phyloP scores from a whole-genome alignment of 2,888 invertebrate genomes.

The Romanomermis culicivorax region DNA sequence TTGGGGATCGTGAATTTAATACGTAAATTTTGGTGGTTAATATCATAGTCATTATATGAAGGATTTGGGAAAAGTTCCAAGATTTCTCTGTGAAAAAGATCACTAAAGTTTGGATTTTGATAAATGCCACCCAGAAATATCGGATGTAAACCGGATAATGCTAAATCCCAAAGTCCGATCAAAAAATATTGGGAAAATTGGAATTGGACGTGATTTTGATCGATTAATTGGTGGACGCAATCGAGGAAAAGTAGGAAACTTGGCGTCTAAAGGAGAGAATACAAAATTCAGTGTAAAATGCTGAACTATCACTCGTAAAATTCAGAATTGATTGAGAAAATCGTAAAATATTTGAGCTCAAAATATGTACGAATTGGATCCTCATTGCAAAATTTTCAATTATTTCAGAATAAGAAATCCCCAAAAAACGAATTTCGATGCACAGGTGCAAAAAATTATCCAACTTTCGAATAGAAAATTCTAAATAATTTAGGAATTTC shows the following conservation, averaged over 20 bases:
- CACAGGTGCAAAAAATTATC: no score
- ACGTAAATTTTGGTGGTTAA: neutral
- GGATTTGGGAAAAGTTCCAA: neutral
- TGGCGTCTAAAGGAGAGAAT: slow-evolving; percentile 43
- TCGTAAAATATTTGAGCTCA: no score
- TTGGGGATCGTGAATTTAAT: slow-evolving; percentile 19
- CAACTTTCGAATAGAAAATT: no score
- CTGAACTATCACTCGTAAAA: neutral
- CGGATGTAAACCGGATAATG: slow-evolving; percentile 65
- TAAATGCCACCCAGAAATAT: slow-evolving; percentile 81
- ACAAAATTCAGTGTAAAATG: neutral
- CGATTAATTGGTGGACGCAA: slow-evolving; percentile 69
- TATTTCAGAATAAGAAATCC: no score
- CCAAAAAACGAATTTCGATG: no score
- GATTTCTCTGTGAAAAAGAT: neutral
- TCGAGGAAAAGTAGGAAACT: slow-evolving; percentile 75
- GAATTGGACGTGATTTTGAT: slow-evolving; percentile 67
- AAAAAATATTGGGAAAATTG: slow-evolving; percentile 79
- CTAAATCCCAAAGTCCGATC: slow-evolving; percentile 70
- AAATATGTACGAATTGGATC: no score
- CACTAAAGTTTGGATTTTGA: no score
- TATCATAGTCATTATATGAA: no score
- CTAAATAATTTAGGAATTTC: no score
- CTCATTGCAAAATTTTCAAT: no score
- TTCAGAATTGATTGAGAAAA: neutral